A percentile compares a stretch with the other conserved stretches of the same genome.
These are phyloP conservation scores for Psittacula derbiana DNA, from an alignment of 2,797 vertebrate species.

Conservation along the genomic window DNA sequence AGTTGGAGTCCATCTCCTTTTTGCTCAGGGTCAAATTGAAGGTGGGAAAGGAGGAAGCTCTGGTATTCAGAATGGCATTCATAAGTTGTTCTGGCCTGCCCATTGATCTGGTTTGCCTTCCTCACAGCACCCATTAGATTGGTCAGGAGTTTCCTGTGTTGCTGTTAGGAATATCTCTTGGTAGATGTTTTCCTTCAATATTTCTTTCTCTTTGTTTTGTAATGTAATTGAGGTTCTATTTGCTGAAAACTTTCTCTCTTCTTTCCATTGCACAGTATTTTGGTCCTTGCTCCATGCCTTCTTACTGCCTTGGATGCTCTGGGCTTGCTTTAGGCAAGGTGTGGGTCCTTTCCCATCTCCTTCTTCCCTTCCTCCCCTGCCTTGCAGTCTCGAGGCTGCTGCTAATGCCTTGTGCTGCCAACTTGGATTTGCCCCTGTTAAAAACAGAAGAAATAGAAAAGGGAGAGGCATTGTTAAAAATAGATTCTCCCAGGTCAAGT, in stretches of 20 bases:
- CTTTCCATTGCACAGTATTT: neutral
- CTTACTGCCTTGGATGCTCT: neutral
- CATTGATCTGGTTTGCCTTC: neutral
- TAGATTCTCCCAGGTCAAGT: neutral
- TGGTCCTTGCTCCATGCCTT: accelerated
- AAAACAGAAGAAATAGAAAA: neutral
- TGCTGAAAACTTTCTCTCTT: neutral
- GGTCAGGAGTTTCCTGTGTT: neutral
- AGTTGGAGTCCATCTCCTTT: neutral
- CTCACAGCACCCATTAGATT: neutral
- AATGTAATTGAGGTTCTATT: neutral
- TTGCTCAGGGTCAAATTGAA: neutral
- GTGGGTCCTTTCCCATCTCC: neutral
- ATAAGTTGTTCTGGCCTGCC: neutral
- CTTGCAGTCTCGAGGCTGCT: accelerated
- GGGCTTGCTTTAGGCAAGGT: neutral
- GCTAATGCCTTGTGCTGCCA: neutral
- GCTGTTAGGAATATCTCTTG: neutral
- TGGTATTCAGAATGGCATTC: neutral
- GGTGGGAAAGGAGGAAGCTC: neutral
- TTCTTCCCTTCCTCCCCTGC: neutral
- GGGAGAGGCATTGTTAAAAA: neutral
- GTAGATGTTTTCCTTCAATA: neutral
- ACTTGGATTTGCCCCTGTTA: neutral
- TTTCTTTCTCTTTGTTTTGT: neutral